phyloP scores from a whole-genome alignment of 2,113 vertebrate species.

The Stegastes partitus region DNA sequence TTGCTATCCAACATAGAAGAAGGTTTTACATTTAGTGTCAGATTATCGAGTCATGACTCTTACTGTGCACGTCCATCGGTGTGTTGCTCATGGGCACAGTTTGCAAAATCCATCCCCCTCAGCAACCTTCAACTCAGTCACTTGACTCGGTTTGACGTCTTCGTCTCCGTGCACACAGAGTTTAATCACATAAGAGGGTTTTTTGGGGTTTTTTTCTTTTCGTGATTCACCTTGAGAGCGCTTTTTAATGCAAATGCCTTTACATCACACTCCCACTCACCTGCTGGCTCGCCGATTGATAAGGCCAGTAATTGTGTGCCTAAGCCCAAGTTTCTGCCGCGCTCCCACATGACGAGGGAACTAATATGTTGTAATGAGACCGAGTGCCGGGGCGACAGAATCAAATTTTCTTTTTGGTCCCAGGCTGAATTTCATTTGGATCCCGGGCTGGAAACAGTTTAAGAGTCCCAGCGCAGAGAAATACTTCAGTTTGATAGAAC shows the following conservation, averaged over 20 bases:
- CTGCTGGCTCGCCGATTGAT: conserved; percentile 31
- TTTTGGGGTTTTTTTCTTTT: background rate
- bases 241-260: conserved; percentile 19
- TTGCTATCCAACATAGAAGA: too few species aligned
- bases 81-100: background rate
- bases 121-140: background rate
- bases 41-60: too few species aligned
- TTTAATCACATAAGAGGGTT: background rate
- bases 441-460: conserved; percentile 30
- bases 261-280: conserved; percentile 30
- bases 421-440: conserved; percentile 37
- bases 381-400: conserved; percentile 31
- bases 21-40: too few species aligned
- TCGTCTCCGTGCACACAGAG: background rate
- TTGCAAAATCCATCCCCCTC: too few species aligned
- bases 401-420: conserved; percentile 50
- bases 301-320: conserved; percentile 47
- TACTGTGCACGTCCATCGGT: background rate
- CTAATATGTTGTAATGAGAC: conserved; percentile 63
- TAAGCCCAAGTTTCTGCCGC: conserved; percentile 33
- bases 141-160: background rate
- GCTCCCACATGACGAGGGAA: conserved; percentile 38
- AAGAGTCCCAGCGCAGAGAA: conserved; percentile 11
- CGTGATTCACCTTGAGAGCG: conserved; percentile 2
- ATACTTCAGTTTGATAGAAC: conserved; percentile 29